phyloP scores from a whole-genome alignment of 2,113 vertebrate species.

The Hippocampus comes region DNA sequence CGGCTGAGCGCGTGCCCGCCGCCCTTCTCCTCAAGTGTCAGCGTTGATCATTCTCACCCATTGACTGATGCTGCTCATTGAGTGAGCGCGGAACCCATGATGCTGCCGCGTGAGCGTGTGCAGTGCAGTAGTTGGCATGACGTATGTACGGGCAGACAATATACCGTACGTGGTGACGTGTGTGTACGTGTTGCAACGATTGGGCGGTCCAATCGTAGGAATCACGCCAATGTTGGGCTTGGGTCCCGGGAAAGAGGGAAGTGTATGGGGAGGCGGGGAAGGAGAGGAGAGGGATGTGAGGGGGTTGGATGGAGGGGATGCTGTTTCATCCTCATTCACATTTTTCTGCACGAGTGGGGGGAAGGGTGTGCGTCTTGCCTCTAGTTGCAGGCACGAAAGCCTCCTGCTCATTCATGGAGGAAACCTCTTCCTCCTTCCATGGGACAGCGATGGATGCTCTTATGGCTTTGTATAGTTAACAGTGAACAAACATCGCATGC shows the following conservation, averaged over 20 bases:
- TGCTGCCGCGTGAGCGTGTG: conserved; percentile 18
- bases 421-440: conserved; percentile 16
- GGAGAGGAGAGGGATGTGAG: conserved; percentile 1
- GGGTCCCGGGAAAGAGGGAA: background rate
- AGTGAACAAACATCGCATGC: conserved; percentile 1
- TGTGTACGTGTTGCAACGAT: conserved; percentile 26
- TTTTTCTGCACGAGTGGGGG: conserved; percentile 54
- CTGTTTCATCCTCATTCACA: conserved; percentile 58
- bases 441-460: conserved; percentile 11
- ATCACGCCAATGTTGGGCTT: conserved; percentile 30
- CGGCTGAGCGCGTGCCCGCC: background rate
- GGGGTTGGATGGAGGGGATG: conserved; percentile 22
- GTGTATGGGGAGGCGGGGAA: background rate
- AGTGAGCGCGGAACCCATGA: conserved; percentile 26
- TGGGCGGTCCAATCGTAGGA: conserved; percentile 38
- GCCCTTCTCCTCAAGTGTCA: conserved; percentile 21
- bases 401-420: conserved; percentile 40
- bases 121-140: background rate
- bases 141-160: conserved; percentile 9
- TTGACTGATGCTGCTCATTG: conserved; percentile 40
- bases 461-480: conserved; percentile 18
- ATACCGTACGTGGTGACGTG: background rate
- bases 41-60: conserved; percentile 15
- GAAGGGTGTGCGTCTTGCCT: conserved; percentile 36
- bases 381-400: conserved; percentile 28